A percentile compares a stretch with the other conserved stretches of the same genome.
Conservation (phyloP, 2,797 vertebrate species). For the Morelia viridis region DNA sequence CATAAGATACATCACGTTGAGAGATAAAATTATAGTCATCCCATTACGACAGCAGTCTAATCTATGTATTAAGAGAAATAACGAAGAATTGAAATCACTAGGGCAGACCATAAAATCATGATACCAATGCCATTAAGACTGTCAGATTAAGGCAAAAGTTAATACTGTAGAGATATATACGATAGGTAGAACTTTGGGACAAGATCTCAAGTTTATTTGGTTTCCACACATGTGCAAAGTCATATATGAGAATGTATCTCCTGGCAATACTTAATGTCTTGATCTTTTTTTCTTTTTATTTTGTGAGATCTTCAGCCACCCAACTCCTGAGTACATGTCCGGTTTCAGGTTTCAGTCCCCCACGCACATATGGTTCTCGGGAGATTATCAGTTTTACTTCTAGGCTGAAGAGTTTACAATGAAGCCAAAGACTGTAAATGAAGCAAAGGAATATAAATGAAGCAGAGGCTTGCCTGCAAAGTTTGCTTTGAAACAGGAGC, state of each 20-base stretch:
- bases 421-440: too few species aligned
- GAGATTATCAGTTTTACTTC: too few species aligned
- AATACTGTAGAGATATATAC: not conserved
- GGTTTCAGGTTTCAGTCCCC: too few species aligned
- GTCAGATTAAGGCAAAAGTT: not conserved
- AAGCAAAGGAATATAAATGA: too few species aligned
- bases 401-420: too few species aligned
- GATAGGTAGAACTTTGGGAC: not conserved
- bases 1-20: not conserved
- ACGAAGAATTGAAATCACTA: not conserved
- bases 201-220: not conserved
- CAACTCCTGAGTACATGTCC: not conserved
- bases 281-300: not conserved
- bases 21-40: not conserved
- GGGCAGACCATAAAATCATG: not conserved
- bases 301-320: not conserved
- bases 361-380: too few species aligned
- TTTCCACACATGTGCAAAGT: not conserved
- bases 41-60: not conserved
- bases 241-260: not conserved
- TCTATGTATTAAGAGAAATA: not conserved
- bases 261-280: constrained; percentile 22
- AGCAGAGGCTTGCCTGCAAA: too few species aligned
- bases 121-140: not conserved
- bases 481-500: too few species aligned